Evolutionary conservation across 2,888 invertebrate species (phyloP).

Genomic region (Metalampra italica): DNA sequence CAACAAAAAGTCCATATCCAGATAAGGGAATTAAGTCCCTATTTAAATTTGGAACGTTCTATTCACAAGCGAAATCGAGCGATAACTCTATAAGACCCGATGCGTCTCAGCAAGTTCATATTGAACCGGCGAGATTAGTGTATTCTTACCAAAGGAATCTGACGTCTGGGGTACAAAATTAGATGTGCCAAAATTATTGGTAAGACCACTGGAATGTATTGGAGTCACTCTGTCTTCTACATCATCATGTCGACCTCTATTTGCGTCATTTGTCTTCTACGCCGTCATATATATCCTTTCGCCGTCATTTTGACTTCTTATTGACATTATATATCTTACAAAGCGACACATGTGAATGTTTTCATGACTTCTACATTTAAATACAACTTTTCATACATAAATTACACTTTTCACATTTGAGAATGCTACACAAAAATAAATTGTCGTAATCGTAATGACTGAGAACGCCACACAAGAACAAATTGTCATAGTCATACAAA

Average conservation of each 20-base stretch:
- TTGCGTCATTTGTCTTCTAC: not conserved
- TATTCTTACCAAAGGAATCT: conserved; percentile 65
- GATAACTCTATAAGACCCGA: conserved; percentile 72
- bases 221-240: conserved; percentile 34
- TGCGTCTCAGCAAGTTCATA: conserved; percentile 69
- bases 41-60: conserved; percentile 70
- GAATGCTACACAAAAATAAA: not conserved
- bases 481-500: no score
- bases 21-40: conserved; percentile 58
- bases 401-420: not conserved
- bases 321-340: not conserved
- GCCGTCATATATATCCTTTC: not conserved
- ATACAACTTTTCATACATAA: not conserved
- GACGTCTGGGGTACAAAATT: conserved; percentile 53
- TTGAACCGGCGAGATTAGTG: conserved; percentile 64
- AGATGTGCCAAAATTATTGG: conserved; percentile 60
- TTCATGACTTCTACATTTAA: not conserved
- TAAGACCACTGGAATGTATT: conserved; percentile 46
- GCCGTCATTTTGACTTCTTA: not conserved
- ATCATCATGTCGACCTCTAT: conserved; percentile 3
- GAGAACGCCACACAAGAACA: not conserved
- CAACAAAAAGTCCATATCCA: conserved; percentile 74
- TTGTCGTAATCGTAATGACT: no score
- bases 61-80: conserved; percentile 63
- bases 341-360: not conserved